Conservation (phyloP, 2,797 vertebrate species). For the Morus bassanus region DNA sequence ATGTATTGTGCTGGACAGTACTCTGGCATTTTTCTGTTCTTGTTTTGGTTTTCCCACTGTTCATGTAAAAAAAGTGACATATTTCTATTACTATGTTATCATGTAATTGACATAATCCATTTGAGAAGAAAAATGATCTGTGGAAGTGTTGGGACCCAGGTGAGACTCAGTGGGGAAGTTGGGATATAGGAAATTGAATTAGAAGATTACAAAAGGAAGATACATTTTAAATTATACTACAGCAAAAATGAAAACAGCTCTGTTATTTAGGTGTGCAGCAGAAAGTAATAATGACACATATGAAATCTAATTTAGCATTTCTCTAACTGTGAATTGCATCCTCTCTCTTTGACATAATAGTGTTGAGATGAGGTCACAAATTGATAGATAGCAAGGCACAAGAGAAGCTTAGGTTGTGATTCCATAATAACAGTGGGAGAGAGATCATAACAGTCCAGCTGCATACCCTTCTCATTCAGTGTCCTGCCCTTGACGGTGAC, state of each 20-base stretch:
- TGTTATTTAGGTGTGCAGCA: background rate
- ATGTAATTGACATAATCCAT: background rate
- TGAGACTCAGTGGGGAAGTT: background rate
- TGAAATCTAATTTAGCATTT: background rate
- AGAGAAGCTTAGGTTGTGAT: background rate
- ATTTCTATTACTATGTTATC: background rate
- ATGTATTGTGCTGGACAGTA: background rate
- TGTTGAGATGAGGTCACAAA: background rate
- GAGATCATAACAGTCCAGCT: background rate
- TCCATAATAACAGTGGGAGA: too few relatives aligned
- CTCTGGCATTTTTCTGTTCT: background rate
- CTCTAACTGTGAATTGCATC: background rate
- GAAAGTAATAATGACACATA: background rate
- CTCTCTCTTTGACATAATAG: background rate
- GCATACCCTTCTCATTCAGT: rapidly evolving
- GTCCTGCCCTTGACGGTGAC: background rate
- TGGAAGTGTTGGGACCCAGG: background rate
- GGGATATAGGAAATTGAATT: background rate
- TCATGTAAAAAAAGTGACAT: background rate
- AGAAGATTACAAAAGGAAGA: background rate
- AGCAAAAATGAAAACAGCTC: background rate
- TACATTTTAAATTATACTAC: background rate
- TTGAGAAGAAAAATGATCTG: background rate
- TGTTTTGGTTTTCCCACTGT: background rate
- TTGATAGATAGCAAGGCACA: too few relatives aligned